Conservation (phyloP, 2,797 vertebrate species). For the Gadopsis bispinosus region DNA sequence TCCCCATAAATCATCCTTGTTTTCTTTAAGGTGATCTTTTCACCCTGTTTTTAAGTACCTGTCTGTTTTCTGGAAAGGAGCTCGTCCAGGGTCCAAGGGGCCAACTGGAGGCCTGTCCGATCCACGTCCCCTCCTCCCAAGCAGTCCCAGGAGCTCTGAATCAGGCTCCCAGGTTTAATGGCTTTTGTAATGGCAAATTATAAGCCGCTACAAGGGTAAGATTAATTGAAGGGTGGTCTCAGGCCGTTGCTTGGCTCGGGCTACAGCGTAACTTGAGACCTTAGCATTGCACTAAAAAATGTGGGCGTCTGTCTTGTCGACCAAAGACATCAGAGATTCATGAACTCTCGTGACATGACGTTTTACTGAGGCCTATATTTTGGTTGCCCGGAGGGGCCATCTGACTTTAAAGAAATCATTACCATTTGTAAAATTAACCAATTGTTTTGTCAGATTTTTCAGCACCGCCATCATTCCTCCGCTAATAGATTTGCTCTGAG, state of each 20-base stretch:
- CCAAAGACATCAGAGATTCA: conserved; percentile 74
- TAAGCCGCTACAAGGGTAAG: conserved; percentile 89
- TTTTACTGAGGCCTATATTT: conserved; percentile 76
- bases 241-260: conserved; percentile 74
- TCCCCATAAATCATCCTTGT: conserved; percentile 88
- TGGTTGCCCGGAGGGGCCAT: conserved; percentile 78
- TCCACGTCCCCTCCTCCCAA: conserved; percentile 72
- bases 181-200: conserved; percentile 90
- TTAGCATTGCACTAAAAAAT: conserved; percentile 81
- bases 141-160: conserved; percentile 77
- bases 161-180: conserved; percentile 85
- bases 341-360: conserved; percentile 80
- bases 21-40: conserved; percentile 87
- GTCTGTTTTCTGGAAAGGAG: conserved; percentile 81
- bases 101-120: conserved; percentile 77
- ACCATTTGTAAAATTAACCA: conserved; percentile 90
- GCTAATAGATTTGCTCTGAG: conserved; percentile 83
- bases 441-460: conserved; percentile 89
- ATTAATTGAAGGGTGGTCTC: conserved; percentile 89
- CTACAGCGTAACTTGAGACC: conserved; percentile 86
- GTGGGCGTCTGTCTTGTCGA: conserved; percentile 80
- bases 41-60: conserved; percentile 88
- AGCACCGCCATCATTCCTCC: conserved; percentile 82
- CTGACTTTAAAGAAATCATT: conserved; percentile 82
- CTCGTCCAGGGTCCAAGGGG: conserved; percentile 83